Base-by-base conservation (phyloP, 2,797 vertebrate species). In the Botia almorhae region DNA sequence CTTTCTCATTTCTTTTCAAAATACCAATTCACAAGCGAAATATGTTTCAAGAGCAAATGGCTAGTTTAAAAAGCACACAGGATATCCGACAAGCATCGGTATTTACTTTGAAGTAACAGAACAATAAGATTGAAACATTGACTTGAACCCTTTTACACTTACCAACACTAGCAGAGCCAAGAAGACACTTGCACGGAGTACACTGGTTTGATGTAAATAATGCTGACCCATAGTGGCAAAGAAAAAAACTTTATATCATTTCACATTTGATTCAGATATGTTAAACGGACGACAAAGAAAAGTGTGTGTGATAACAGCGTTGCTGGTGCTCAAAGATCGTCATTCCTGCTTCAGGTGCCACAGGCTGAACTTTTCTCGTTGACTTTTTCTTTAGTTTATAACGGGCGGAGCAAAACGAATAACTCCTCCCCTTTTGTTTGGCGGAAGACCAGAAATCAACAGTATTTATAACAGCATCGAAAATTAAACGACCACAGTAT, bases 101-200 rank as follows among this genome's bases (percentile, higher is more conserved):
- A 48, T 3, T 17, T 10, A 21, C 23, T 50, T 4, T 16, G 16
- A 48, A 8, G 4, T 60, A n/a, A 46, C 43, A 29, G 3, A 4
- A 2, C 58, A 39, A 48, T 23, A 11, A 69, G 36, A 19, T 29
- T 10, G n/a, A 61, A 74, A 69, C 21, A 56, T 26, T 3, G 29
- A 61, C 17, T 1, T 10, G 7, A 64, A 50, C 8, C 7, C 14
- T 36, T 53, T 53, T 2, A 63, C 50, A 76, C 74, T 80, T 74
- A 80, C 78, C 78, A 39, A 80, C 7, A 73, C 36, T n/a, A 80
- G 63, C 3, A 80, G 61, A 48, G 61, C 78, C 48, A 80, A 56
- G 58, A 65, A 67, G 48, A 80, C 58, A 74, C 50, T 50, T 68
- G 39, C 78, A 46, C 21, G 23, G 3, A 80, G 70, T n/a, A 78